phyloP scores from a whole-genome alignment of 2,113 vertebrate genomes.

The Delphinus delphis region DNA sequence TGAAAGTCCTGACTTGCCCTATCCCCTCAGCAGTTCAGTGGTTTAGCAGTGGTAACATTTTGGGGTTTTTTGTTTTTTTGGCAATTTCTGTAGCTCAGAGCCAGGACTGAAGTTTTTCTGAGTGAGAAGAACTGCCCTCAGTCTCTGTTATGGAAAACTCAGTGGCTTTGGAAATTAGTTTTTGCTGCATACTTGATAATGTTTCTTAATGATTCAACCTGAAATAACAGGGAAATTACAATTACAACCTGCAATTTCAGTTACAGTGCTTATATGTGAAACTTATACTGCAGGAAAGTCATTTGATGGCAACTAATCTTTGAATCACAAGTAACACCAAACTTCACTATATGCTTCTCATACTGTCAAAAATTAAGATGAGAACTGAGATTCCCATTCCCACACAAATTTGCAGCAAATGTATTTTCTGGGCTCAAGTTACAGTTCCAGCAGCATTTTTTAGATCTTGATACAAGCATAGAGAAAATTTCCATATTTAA shows the following conservation, averaged over 20 bases:
- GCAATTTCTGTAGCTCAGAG: neutral
- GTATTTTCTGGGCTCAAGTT: neutral
- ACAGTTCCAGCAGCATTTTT: neutral
- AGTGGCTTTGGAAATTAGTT: neutral
- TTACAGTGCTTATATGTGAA: neutral
- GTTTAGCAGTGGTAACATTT: neutral
- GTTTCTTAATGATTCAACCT: neutral
- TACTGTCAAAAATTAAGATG: neutral
- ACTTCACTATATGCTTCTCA: neutral
- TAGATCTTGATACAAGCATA: neutral
- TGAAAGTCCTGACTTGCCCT: neutral
- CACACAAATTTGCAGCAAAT: neutral
- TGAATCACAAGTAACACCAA: neutral
- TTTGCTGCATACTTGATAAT: neutral
- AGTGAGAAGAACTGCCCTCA: neutral
- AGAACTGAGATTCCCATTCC: neutral
- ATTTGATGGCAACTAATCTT: neutral
- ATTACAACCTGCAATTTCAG: neutral
- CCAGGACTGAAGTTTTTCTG: neutral
- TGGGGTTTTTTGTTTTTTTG: neutral
- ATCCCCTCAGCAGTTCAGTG: neutral
- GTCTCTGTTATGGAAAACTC: neutral
- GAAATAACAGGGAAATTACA: neutral
- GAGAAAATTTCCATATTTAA: neutral
- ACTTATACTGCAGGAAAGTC: neutral